Percentiles rank a stretch among this genome's conserved stretches.
Conservation (phyloP, 2,113 vertebrate species). For the Cheirogaleus medius region DNA sequence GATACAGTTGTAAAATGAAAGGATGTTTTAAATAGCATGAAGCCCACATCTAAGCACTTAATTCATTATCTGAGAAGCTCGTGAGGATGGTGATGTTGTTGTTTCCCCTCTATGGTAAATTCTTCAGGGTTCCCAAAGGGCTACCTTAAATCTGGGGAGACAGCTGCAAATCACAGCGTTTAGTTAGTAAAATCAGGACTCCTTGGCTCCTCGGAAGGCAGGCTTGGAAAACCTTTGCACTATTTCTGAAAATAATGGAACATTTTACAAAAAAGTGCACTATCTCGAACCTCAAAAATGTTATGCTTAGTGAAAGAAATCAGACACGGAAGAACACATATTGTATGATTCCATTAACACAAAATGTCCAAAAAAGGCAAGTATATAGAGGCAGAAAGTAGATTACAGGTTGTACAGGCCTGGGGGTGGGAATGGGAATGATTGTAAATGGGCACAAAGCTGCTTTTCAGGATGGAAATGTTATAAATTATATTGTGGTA, state of each 20-base stretch:
- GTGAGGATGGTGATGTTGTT: neutral
- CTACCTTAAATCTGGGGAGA: neutral
- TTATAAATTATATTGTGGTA: neutral
- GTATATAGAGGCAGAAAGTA: neutral
- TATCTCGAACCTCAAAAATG: conserved; percentile 36
- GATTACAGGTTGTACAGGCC: neutral
- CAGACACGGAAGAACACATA: neutral
- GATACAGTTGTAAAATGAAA: neutral
- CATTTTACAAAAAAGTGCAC: neutral
- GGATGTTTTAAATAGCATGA: neutral
- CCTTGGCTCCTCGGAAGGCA: neutral
- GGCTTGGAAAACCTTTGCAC: neutral
- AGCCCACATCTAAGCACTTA: neutral
- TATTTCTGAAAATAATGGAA: neutral
- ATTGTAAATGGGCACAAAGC: neutral
- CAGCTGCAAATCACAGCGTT: neutral
- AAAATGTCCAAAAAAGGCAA: neutral
- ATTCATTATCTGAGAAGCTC: neutral
- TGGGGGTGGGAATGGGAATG: neutral
- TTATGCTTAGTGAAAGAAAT: neutral
- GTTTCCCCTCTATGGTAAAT: neutral
- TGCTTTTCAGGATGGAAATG: neutral
- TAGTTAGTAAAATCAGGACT: neutral
- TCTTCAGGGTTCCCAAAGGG: fast-evolving
- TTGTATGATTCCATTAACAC: neutral